Base-by-base conservation (phyloP, 1,140 invertebrate species). In the Camponotus floridanus region DNA sequence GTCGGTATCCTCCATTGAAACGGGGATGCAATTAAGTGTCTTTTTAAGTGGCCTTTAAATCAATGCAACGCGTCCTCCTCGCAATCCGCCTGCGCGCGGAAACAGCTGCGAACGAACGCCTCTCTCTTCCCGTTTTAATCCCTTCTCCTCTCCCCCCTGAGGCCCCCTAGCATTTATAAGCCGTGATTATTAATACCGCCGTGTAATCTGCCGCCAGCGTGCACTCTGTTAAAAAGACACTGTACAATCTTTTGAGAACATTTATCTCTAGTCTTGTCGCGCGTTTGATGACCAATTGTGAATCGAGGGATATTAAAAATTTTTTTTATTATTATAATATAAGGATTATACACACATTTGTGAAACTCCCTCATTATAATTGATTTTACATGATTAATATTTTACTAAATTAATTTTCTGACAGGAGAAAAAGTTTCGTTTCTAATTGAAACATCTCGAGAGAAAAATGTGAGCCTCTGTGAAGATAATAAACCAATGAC, bases 21-120 rank as follows among this genome's bases (percentile, higher is more conserved):
- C 57, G 64, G 85, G 67, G 39, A 78, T 87, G 87, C 67, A 87
- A 88, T 88, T 88, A 88, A 76, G 79, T 79, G 65, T 87, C 85
- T 87, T 51, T 51, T 85, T 78, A 80, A 84, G 73, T 68, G 51
- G 33, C 59, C 79, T 87, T 88, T 85, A 87, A 88, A 88, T 88
- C 87, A 87, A 85, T 76, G 86, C 68, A 55, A 42, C 57, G 67
- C 79, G 67, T 64, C 39, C 48, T 79, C 76, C 26, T 33, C 55
- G 65, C 67, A 74, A 78, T 67, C 68, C 55, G 62, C 55, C 62
- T 48, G 31, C 67, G 11, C 71, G 55, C 48, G 85, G 57, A 57
- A 86, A 57, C 87, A 81, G 61, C 85, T 70, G 87, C 62, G 51
- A 68, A 42, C 11, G 26, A 26, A 26, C 26, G 1, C 33, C 11